These are phyloP conservation scores for Pandemis cinnamomeana DNA, from an alignment of 2,888 invertebrate species.

Conservation along the genomic window DNA sequence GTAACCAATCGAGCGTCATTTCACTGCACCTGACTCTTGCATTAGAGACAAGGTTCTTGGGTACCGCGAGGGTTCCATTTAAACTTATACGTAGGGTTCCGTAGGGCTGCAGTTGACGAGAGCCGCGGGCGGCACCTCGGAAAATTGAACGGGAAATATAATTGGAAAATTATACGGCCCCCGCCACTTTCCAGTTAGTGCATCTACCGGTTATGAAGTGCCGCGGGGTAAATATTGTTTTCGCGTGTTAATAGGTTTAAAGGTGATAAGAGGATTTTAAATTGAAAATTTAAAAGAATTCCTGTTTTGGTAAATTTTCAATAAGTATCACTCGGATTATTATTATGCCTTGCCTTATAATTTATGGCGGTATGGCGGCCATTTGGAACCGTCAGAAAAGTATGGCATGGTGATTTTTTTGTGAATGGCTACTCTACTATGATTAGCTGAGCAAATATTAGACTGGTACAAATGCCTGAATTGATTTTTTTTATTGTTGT, in stretches of 20 bases:
- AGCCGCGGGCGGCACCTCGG: constrained; percentile 82
- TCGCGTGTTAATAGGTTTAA: constrained; percentile 40
- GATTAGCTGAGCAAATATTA: too few species aligned
- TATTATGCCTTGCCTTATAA: not conserved
- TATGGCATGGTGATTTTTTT: too few species aligned
- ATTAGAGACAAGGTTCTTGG: constrained; percentile 54
- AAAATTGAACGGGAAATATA: constrained; percentile 84
- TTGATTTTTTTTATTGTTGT: too few species aligned
- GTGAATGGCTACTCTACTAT: too few species aligned
- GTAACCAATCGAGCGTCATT: constrained; percentile 47
- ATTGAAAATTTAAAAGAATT: constrained; percentile 44
- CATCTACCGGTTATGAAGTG: constrained; percentile 46
- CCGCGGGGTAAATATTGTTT: constrained; percentile 42
- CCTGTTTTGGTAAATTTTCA: not conserved
- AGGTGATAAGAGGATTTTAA: constrained; percentile 43
- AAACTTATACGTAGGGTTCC: constrained; percentile 40
- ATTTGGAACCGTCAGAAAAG: too few species aligned
- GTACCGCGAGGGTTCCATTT: constrained; percentile 45
- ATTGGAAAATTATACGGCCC: constrained; percentile 83
- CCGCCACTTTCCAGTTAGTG: constrained; percentile 66
- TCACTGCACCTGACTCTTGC: constrained; percentile 63
- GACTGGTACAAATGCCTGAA: too few species aligned
- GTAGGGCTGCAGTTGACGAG: constrained; percentile 80
- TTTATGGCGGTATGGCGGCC: too few species aligned
- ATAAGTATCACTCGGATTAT: not conserved